These are phyloP conservation scores for Dicranocentrus wangi DNA, from an alignment of 2,888 invertebrate species.

Conservation along the genomic window DNA sequence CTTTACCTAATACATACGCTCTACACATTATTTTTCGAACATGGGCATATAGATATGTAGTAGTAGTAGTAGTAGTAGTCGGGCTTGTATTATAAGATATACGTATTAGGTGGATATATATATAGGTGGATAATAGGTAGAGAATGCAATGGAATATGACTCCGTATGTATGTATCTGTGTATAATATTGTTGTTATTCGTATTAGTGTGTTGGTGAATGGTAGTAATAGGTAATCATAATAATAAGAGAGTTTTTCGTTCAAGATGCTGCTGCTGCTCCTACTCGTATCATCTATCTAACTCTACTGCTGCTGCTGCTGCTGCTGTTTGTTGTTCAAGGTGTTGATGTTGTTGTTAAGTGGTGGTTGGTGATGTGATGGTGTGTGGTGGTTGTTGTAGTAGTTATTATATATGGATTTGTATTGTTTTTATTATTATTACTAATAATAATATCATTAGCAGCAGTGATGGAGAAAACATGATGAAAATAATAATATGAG, in stretches of 20 bases:
- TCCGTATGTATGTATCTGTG: too few species aligned
- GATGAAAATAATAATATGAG: not conserved
- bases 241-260: not conserved
- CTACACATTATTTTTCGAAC: too few species aligned
- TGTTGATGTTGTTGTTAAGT: constrained; percentile 64
- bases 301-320: not conserved
- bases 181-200: too few species aligned
- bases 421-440: constrained; percentile 24
- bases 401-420: not conserved
- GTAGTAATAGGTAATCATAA: not conserved
- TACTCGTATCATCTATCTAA: too few species aligned
- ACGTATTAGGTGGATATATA: too few species aligned
- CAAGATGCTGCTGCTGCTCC: not conserved
- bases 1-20: too few species aligned
- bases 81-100: too few species aligned
- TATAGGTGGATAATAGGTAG: too few species aligned
- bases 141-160: too few species aligned
- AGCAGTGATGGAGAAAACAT: constrained; percentile 36
- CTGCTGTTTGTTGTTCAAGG: constrained; percentile 54
- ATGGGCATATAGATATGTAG: too few species aligned
- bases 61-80: too few species aligned
- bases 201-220: not conserved
- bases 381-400: too few species aligned
- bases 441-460: not conserved
- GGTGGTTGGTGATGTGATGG: constrained; percentile 37